These are phyloP conservation scores for Tokudaia muenninki DNA, from an alignment of 2,797 vertebrate species.

Conservation along the genomic window DNA sequence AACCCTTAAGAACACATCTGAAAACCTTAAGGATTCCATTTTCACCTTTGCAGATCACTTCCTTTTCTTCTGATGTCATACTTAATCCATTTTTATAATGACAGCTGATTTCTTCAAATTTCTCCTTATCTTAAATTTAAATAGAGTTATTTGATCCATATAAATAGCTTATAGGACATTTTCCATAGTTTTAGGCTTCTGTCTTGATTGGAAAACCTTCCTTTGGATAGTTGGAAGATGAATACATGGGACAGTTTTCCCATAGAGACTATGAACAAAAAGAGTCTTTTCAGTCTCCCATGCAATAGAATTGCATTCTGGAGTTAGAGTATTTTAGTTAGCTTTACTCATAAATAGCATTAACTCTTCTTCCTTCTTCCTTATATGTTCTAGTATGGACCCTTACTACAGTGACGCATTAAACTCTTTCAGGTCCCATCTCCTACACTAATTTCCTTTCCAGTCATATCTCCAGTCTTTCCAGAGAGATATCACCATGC, in stretches of 20 bases:
- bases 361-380: neutral
- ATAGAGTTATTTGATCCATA: conserved; percentile 33
- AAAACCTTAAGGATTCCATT: conserved; percentile 2
- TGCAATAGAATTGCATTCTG: neutral
- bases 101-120: conserved; percentile 9
- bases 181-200: neutral
- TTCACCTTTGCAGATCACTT: conserved; percentile 44
- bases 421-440: neutral
- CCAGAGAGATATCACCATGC: neutral
- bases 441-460: neutral
- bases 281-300: neutral
- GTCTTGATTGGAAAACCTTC: neutral
- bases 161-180: neutral
- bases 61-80: conserved; percentile 61
- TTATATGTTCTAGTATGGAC: neutral
- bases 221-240: neutral
- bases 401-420: neutral
- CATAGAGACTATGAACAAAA: neutral
- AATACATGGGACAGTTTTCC: neutral
- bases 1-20: neutral
- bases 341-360: neutral
- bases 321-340: neutral
- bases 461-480: neutral
- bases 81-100: neutral
- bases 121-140: conserved; percentile 32